Base-by-base conservation (phyloP, 2,888 invertebrate genomes). In the Calameuta filiformis region DNA sequence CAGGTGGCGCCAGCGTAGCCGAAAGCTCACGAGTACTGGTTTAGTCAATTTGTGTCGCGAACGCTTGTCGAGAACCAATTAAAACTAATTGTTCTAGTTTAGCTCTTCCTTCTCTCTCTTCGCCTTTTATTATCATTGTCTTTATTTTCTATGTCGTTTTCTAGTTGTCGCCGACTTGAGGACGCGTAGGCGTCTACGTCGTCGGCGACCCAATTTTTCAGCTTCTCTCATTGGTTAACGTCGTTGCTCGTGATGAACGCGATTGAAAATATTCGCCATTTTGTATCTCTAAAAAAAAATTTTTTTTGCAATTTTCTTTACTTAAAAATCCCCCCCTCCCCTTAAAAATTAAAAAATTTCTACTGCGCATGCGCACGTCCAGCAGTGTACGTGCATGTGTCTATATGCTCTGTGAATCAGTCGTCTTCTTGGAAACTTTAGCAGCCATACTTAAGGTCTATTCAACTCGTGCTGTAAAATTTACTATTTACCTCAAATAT, bases 41-140 rank as follows among this genome's bases (percentile, higher is more conserved):
- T 40, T 15, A 1, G 4, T 71, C 73, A n/a, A 35, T 35, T 35
- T 11, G n/a, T 6, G 12, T 31, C 40, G 11, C 68, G 56, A 37
- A 34, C 68, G 73, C 56, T 56, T 69, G 35, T 56, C 74, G 68
- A 77, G 76, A 76, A 79, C 75, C 78, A 79, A 81, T 81, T 79
- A 79, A 79, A 81, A 81, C 73, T 79, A 81, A 81, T 81, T 79
- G 79, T 78, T 79, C 76, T 76, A 79, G 78, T 79, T 77, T 80
- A 78, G 76, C 79, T 68, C 78, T 79, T 79, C 69, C 68, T 3
- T 37, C n/a, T 75, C 30, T 35, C 35, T 35, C 35, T 11, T 69
- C 73, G 35, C 73, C 71, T 77, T 68, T 68, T 76, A n/a, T 74
- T 77, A 73, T 73, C 73, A 11, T 75, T 40, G 75, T 56, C 78